Base-by-base conservation (phyloP, 2,888 invertebrate species). In the Megamerina dolium region DNA sequence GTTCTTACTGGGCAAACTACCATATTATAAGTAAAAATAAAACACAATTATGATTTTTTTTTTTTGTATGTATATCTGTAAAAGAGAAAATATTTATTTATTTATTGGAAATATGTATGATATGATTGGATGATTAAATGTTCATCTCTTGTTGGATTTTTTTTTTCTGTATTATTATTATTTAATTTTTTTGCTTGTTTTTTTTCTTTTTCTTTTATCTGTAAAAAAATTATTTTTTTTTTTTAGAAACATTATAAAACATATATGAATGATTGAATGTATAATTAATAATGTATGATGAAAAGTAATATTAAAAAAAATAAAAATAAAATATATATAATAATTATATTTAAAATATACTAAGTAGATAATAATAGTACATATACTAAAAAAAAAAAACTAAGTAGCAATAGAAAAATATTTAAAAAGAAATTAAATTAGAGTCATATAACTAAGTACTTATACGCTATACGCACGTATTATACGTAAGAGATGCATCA, bases 241-340 rank as follows among this genome's bases (percentile, higher is more conserved):
- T 19, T 41, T 16, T 41, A 43, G 50, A 56, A 52, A 52, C 58
- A 52, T 59, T 59, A 58, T 55, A 59, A 59, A 52, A 49, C 48
- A 43, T 57, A 55, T 42, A 19, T 19, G 31, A 30, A 31, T 55
- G 54, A 50, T 23, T 23, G 23, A 23, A 23, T 10, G 6, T 23
- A 23, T 23, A 8, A n/a, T n/a, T n/a, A n/a, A n/a, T n/a, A n/a
- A n/a, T n/a, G n/a, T n/a, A 6, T 35, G 20, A 19, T 18, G 5
- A 35, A 51, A 56, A 49, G 55, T 52, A 60, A 47, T 50, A 47
- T 54, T 19, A 27, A 27, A 39, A 36, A 46, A 54, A 56, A 48
- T 46, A 42, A 21, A 9, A 36, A n/a, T 35, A 36, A 48, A 41
- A 49, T 49, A 51, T 37, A 41, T 43, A 38, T 41, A 18, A 12